Evolutionary conservation across 2,113 vertebrate species (phyloP), one percentile per base, ranked within the genome.

Genomic region (Chaetorhynchus papuensis): DNA sequence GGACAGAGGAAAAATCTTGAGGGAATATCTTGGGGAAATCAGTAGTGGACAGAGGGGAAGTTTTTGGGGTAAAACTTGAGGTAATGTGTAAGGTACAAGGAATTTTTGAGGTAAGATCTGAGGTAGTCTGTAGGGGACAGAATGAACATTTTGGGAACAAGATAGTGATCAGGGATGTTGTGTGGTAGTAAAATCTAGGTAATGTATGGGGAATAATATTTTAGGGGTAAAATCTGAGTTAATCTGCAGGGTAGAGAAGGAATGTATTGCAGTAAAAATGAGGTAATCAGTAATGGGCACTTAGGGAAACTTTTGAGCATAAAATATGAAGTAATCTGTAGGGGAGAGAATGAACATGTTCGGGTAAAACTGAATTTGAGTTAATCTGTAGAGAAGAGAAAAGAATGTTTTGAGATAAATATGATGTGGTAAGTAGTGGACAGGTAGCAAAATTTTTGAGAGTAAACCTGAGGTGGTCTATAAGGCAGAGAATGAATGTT

Each of bases 11-110:
- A n/a, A n/a, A n/a, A n/a, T n/a, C n/a, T n/a, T n/a, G n/a, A 53
- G 20, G 28, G 20, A 41, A 70, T 52, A 30, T 53, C 50, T 23
- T 18, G 28, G 17, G 39, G 41, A 21, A 45, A 59, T 44, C 41
- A 45, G 33, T 27, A 56, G 22, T 44, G 31, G 22, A 54, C 31
- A 56, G 24, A 27, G 70, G 23, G 18, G 33, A 44, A 15, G 41
- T n/a, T 72, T 44, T 42, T 2, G 7, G 23, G 30, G 41, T 56
- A 74, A 28, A 44, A 10, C 10, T 7, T 4, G 20, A 26, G 19
- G 15, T 71, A 4, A 33, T 71, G 14, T 4, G 31, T 44, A n/a
- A 45, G 24, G 26, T 3, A 1, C 7, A 0, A 41, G 12, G 3
- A 18, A 15, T 15, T 31, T 18, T 11, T 37, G 53, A 7, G 39